Evolutionary conservation across 1,140 invertebrate genomes (phyloP), one percentile per base, ranked within the genome.

Genomic region (Pogonomyrmex californicus): DNA sequence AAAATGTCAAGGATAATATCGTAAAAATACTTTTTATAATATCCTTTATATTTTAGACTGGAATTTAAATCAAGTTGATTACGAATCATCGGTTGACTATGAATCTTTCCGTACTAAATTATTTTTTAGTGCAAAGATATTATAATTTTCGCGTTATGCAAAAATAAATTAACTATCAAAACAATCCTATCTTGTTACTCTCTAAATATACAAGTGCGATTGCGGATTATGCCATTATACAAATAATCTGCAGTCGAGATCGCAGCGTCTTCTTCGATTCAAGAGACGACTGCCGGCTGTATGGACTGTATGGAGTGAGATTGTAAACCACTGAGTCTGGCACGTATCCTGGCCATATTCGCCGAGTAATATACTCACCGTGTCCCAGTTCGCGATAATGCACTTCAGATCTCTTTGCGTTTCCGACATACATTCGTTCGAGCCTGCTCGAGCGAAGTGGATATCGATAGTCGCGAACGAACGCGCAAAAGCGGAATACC

Each of bases 371-470:
- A 60, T 60, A 75, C 54, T 83, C 68, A 60, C 54, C 54, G 54
- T 83, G 79, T 83, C 79, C 79, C 79, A 83, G 79, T 75, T 83
- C 33, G 68, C 68, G 79, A 83, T 83, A 83, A 83, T 83, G 68
- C 68, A 49, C 68, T 73, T 73, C 41, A 47, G 79, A 83, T 83
- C 79, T 73, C 79, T 82, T 73, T 73, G 68, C 79, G 79, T 83
- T 83, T 73, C 79, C 68, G 79, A 83, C 79, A 83, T 7, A 83
- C 79, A 83, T 83, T 83, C 66, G 68, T 54, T 60, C 62, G 76
- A 79, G 76, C 47, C 41, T 0, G 75, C 58, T 63, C 78, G 66
- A 58, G 36, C 23, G 51, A 71, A 82, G 78, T 75, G 54, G 79
- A 75, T 58, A 75, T 62, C 54, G 68, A 83, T 83, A 75, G 54